Base-by-base conservation (phyloP, 2,888 invertebrate genomes). In the Omphaloscelis lunosa region DNA sequence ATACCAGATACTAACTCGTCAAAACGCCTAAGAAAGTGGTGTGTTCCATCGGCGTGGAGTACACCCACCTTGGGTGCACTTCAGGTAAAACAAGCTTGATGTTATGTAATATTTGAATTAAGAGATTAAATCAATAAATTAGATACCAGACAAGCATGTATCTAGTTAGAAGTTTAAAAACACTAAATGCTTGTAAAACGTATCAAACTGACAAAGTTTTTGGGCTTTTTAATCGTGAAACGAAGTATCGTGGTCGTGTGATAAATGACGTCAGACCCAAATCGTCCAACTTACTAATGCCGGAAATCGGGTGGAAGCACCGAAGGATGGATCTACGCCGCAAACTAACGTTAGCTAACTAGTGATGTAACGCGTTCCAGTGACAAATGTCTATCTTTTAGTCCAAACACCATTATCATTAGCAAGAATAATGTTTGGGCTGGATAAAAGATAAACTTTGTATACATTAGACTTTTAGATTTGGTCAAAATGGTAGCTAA, bases 351-450 rank as follows among this genome's bases (percentile, higher is more conserved):
- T 58, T 69, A 59, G 41, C 59, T 61, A 63, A 66, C 78, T 75
- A 75, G 72, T 79, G 78, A 73, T 69, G 75, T 71, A 71, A 84
- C 89, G 75, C 77, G 88, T 88, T 80, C 73, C 59, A 51, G 78
- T 82, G 85, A 88, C 80, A 80, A 88, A 88, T 88, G 87, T 68
- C 67, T 77, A 75, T 88, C 85, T 84, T 88, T 80, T 76, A 76
- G 74, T 59, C 34, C 56, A 48, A 72, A 77, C 76, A 69, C 77
- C 84, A 88, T 88, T 75, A 84, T 73, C 86, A 88, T 88, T 86
- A 88, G 74, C 70, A 71, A 76, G 85, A 84, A 67, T 82, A 75
- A 88, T 84, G 75, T 79, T 48, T 0, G 58, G 61, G 39, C 34
- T 41, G 48, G 68, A 65, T 72, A 67, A 65, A 74, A 83, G 62